Evolutionary conservation across 2,797 vertebrate genomes (phyloP), one percentile per base, ranked within the genome.

Genomic region (Neosilurus mollespiculum): DNA sequence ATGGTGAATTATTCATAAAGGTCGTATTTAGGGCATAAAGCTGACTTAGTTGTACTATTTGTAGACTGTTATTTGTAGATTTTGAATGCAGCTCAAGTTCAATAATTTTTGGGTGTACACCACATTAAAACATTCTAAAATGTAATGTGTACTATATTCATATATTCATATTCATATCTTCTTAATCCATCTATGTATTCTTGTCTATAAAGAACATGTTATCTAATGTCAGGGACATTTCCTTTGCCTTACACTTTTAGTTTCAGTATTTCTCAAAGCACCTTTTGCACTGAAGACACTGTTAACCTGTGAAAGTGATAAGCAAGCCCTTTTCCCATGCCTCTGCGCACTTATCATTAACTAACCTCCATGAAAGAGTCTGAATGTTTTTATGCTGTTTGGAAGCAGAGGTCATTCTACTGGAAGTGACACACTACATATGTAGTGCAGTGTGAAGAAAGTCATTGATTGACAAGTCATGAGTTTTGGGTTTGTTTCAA

Each of bases 391-490:
- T 82, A 59, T 87, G 77, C 75, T 73, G 81, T 90, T 83, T 67
- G 65, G 86, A 88, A 89, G 80, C 86, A 85, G 84, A 88, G 84
- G 82, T 87, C 86, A 72, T 81, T 85, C 84, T 82, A 80, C 84
- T 86, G 82, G 80, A 82, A 88, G 88, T 89, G 84, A 90, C 88
- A 88, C 86, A 89, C 89, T 81, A 82, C 87, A 84, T 84, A 86
- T 88, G 89, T 85, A 83, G 84, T 53, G 73, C 43, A 65, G 80
- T 84, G 83, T 82, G 87, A 89, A 69, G 85, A 85, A 88, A 85
- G 90, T 90, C 85, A 91, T 89, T 89, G 87, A 90, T 89, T 89
- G 88, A 91, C 87, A 81, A 87, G 84, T 86, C 86, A 86, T 86
- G 85, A 59, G 86, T 82, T 84, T 78, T 26, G 71, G 76, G 72